Conservation (phyloP, 2,797 vertebrate species). For the Tokudaia tokunoshimensis region DNA sequence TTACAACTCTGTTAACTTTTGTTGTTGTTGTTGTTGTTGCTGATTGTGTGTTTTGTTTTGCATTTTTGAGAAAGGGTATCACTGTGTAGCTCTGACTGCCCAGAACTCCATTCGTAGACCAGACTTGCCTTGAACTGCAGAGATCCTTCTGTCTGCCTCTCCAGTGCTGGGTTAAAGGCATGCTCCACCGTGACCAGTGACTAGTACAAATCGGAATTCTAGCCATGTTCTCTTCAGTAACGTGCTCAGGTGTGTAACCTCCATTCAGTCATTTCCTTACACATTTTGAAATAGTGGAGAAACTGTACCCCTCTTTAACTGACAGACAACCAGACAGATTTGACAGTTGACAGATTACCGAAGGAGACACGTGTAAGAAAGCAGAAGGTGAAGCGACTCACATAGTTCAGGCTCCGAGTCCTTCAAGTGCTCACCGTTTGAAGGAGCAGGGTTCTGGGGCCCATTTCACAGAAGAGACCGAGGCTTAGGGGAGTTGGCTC, state of each 20-base stretch:
- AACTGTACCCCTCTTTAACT: not conserved
- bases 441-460: not conserved
- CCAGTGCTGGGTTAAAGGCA: not conserved
- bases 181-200: not conserved
- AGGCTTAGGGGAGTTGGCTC: not conserved
- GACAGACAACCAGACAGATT: not conserved
- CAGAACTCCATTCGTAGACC: not conserved
- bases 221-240: not conserved
- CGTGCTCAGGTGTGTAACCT: not conserved
- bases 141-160: not conserved
- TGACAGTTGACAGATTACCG: not conserved
- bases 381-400: not conserved
- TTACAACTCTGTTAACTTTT: not conserved
- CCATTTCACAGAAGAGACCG: fast-evolving
- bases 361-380: not conserved
- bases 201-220: not conserved
- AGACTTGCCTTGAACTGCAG: not conserved
- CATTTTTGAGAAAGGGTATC: not conserved
- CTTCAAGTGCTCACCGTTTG: not conserved
- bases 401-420: fast-evolving
- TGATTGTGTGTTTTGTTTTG: too few species aligned
- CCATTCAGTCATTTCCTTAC: not conserved
- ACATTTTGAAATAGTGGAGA: not conserved
- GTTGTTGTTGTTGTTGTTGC: not conserved
- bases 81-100: not conserved